These are phyloP conservation scores for Salticus scenicus DNA, from an alignment of 2,888 invertebrate genomes.

Conservation along the genomic window DNA sequence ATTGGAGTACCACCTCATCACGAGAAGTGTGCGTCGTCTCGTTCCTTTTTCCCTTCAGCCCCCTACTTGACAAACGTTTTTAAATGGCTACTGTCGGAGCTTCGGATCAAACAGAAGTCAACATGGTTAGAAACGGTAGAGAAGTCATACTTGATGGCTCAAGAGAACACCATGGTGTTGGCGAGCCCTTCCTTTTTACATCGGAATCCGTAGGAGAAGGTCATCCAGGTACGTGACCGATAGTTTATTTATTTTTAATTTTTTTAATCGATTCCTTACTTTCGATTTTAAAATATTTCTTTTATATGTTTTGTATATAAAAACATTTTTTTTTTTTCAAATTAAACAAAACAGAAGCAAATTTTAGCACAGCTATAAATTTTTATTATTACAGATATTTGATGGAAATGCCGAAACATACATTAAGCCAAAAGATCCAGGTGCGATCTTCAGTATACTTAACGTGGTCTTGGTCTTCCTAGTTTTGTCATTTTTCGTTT, in stretches of 20 bases:
- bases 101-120: conserved; percentile 32
- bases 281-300: neutral
- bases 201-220: conserved; percentile 99
- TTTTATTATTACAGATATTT: too few relatives aligned
- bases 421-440: too few relatives aligned
- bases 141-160: conserved; percentile 35
- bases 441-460: too few relatives aligned
- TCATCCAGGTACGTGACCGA: conserved; percentile 82
- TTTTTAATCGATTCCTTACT: too few relatives aligned
- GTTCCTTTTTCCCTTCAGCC: conserved; percentile 17
- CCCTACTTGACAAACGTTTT: conserved; percentile 7
- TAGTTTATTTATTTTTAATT: too few relatives aligned
- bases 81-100: conserved; percentile 35
- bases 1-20: conserved; percentile 28
- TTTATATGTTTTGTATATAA: too few relatives aligned
- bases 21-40: neutral
- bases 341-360: too few relatives aligned
- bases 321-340: too few relatives aligned
- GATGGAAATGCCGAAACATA: too few relatives aligned
- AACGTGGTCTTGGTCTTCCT: too few relatives aligned
- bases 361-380: too few relatives aligned
- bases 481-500: too few relatives aligned
- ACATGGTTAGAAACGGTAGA: conserved; percentile 55
- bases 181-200: conserved; percentile 94
- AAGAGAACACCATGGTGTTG: conserved; percentile 58